phyloP scores from a whole-genome alignment of 2,113 vertebrate genomes.

The Danionella cerebrum region DNA sequence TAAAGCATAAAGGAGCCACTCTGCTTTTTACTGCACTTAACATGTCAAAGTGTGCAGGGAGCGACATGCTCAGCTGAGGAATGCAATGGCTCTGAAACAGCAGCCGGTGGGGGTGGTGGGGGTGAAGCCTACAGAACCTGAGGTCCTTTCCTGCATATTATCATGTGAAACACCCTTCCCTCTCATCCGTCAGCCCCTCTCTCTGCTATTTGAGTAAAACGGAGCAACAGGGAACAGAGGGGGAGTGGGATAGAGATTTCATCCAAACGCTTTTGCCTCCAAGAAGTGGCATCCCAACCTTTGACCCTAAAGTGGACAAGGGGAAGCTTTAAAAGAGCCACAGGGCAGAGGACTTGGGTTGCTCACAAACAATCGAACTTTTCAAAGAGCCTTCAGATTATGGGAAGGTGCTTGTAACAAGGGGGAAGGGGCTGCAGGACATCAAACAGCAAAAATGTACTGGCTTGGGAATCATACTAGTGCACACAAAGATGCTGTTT shows the following conservation, averaged over 20 bases:
- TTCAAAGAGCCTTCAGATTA: slow-evolving; percentile 29
- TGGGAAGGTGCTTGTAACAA: slow-evolving; percentile 1
- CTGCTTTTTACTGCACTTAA: not conserved
- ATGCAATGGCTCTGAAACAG: slow-evolving; percentile 31
- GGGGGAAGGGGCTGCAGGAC: not conserved
- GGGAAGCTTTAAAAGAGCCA: slow-evolving; percentile 38
- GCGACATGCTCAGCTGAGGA: slow-evolving; percentile 36
- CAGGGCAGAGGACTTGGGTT: slow-evolving; percentile 29
- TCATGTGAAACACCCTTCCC: slow-evolving; percentile 33
- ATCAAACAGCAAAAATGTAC: not conserved
- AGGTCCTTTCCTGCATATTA: slow-evolving; percentile 35
- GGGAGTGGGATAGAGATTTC: not conserved
- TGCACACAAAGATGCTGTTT: too few species aligned
- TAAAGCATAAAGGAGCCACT: not conserved
- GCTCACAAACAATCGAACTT: slow-evolving; percentile 26
- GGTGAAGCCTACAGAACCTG: slow-evolving; percentile 18
- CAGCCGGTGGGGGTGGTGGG: slow-evolving; percentile 27
- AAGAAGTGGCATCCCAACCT: slow-evolving; percentile 38
- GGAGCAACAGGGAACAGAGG: slow-evolving; percentile 17
- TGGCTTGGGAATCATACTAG: too few species aligned
- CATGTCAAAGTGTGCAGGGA: slow-evolving; percentile 19
- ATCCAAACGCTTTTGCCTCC: slow-evolving; percentile 24
- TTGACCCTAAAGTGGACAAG: slow-evolving; percentile 36
- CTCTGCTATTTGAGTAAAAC: slow-evolving; percentile 19
- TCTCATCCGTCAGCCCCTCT: slow-evolving; percentile 13